phyloP scores from a whole-genome alignment of 2,113 vertebrate genomes.

The Empidonax alnorum region DNA sequence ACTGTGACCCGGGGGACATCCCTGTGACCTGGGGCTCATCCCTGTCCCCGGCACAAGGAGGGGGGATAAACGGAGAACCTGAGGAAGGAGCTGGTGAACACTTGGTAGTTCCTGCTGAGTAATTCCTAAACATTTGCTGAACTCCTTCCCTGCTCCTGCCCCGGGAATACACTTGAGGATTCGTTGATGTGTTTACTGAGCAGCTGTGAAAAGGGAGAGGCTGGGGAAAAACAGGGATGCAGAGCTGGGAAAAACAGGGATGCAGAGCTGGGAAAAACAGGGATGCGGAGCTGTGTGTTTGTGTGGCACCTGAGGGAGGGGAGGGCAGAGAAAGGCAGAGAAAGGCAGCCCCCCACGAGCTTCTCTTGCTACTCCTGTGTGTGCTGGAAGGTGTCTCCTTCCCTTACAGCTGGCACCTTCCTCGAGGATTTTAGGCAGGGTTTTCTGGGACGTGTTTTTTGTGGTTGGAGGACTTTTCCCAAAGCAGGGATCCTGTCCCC shows the following conservation, averaged over 20 bases:
- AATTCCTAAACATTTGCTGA: slow-evolving; percentile 25
- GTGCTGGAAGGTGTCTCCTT: not conserved
- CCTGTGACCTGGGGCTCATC: too few species aligned
- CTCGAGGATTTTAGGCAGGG: not conserved
- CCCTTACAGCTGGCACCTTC: not conserved
- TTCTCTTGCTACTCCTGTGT: not conserved
- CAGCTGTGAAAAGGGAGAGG: not conserved
- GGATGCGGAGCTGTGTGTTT: not conserved
- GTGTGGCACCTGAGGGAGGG: not conserved
- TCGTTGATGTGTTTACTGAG: not conserved
- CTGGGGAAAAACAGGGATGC: too few species aligned
- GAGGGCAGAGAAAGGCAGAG: too few species aligned
- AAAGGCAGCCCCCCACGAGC: not conserved
- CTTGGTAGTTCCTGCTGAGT: not conserved
- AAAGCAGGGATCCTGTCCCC: not conserved
- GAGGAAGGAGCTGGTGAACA: slow-evolving; percentile 12
- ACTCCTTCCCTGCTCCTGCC: not conserved
- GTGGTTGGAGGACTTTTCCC: not conserved
- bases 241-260: too few species aligned
- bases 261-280: not conserved
- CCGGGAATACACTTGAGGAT: not conserved
- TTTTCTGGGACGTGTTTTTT: not conserved
- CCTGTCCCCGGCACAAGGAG: not conserved
- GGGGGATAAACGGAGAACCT: not conserved
- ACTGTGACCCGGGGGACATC: not conserved